Percentiles rank a stretch among this genome's conserved stretches.
Conservation (phyloP, 2,888 invertebrate genomes). For the Hipparchia semele region DNA sequence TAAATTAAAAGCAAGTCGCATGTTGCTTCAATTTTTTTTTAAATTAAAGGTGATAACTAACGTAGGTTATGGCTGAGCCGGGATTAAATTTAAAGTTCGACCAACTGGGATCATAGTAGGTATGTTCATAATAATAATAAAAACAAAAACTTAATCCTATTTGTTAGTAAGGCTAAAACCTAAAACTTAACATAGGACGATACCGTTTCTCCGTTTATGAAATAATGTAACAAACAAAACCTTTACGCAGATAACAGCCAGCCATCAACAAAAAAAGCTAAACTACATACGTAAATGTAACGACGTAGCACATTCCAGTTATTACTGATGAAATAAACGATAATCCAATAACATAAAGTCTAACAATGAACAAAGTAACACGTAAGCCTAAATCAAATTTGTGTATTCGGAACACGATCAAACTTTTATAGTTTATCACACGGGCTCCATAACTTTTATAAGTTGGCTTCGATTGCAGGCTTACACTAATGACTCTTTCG, state of each 20-base stretch:
- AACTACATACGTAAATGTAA: not conserved
- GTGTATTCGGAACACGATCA: constrained; percentile 39
- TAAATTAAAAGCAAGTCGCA: too few species aligned
- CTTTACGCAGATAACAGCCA: not conserved
- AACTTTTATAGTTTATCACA: constrained; percentile 43
- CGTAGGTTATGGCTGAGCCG: too few species aligned
- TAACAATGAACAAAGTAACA: constrained; percentile 36
- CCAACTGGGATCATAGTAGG: too few species aligned
- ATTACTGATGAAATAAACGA: constrained; percentile 20
- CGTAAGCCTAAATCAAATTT: constrained; percentile 36
- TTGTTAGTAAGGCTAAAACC: too few species aligned
- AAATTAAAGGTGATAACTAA: too few species aligned
- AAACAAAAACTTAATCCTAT: too few species aligned
- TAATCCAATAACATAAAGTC: constrained; percentile 32
- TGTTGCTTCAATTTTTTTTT: too few species aligned
- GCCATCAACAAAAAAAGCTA: not conserved
- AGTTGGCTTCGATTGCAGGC: constrained; percentile 43
- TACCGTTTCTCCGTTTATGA: not conserved
- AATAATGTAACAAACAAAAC: not conserved
- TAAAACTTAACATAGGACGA: too few species aligned
- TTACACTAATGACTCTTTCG: constrained; percentile 43
- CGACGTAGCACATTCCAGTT: constrained; percentile 9
- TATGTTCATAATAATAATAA: too few species aligned
- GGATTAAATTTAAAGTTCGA: too few species aligned
- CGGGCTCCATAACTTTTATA: constrained; percentile 42